Conservation (phyloP, 2,113 vertebrate species). For the Aegithalos caudatus region DNA sequence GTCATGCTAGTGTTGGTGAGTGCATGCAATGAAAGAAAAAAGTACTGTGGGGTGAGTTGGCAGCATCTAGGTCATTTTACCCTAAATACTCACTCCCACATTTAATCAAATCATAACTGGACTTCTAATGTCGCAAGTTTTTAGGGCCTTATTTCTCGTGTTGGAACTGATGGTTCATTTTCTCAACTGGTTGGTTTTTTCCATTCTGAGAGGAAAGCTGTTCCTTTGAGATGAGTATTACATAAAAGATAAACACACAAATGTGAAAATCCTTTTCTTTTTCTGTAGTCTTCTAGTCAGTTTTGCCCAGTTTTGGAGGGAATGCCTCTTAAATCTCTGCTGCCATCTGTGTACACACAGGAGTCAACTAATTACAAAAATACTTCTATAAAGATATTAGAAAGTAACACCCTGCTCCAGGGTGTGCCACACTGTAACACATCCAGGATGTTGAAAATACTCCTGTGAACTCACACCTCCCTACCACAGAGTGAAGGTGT, state of each 20-base stretch:
- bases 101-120: not conserved
- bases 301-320: not conserved
- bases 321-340: not conserved
- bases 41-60: not conserved
- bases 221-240: not conserved
- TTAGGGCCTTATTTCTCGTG: not conserved
- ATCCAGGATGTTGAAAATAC: not conserved
- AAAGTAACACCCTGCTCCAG: constrained; percentile 1
- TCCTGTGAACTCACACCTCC: not conserved
- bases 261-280: not conserved
- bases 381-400: not conserved
- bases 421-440: not conserved
- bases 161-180: not conserved
- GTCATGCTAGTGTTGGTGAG: not conserved
- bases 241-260: not conserved
- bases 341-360: not conserved
- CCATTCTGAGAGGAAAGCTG: not conserved
- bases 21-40: not conserved
- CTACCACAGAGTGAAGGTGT: not conserved
- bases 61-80: not conserved
- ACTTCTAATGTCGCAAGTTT: not conserved
- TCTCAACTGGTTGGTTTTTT: not conserved
- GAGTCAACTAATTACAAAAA: not conserved
- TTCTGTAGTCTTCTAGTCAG: not conserved
- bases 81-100: accelerated